These are phyloP conservation scores for Pyrgus malvae DNA, from an alignment of 2,888 invertebrate genomes.

Conservation along the genomic window DNA sequence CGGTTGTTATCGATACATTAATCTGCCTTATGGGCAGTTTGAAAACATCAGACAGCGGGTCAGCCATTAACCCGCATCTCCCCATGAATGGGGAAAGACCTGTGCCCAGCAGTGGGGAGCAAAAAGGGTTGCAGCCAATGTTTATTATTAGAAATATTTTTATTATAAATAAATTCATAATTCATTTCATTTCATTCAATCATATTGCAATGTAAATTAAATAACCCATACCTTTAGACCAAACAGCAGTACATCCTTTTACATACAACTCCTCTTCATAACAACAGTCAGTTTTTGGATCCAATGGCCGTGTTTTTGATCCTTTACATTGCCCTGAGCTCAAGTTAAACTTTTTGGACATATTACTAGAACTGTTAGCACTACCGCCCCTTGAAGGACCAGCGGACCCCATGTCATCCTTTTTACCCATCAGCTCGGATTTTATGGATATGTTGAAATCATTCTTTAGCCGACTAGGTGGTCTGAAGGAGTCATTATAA, in stretches of 20 bases:
- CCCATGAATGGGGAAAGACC: no score
- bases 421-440: slow-evolving; percentile 60
- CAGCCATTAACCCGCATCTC: no score
- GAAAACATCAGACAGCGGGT: no score
- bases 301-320: slow-evolving; percentile 48
- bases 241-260: slow-evolving; percentile 91
- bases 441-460: slow-evolving; percentile 75
- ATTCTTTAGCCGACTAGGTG: slow-evolving; percentile 63
- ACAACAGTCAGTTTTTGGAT: slow-evolving; percentile 68
- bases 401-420: slow-evolving; percentile 53
- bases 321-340: slow-evolving; percentile 43
- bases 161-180: no score
- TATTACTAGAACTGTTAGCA: slow-evolving; percentile 71
- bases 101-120: no score
- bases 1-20: no score
- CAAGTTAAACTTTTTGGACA: slow-evolving; percentile 72
- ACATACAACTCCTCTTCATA: slow-evolving; percentile 95
- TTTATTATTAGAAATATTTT: no score
- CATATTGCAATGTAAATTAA: no score
- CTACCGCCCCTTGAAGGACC: slow-evolving; percentile 62
- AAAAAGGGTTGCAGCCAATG: no score
- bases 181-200: no score
- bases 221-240: slow-evolving; percentile 84
- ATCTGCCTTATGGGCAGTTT: no score
- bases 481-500: slow-evolving; percentile 64